These are phyloP conservation scores for Hemistola chrysoprasaria DNA, from an alignment of 2,888 invertebrate species.

Conservation along the genomic window DNA sequence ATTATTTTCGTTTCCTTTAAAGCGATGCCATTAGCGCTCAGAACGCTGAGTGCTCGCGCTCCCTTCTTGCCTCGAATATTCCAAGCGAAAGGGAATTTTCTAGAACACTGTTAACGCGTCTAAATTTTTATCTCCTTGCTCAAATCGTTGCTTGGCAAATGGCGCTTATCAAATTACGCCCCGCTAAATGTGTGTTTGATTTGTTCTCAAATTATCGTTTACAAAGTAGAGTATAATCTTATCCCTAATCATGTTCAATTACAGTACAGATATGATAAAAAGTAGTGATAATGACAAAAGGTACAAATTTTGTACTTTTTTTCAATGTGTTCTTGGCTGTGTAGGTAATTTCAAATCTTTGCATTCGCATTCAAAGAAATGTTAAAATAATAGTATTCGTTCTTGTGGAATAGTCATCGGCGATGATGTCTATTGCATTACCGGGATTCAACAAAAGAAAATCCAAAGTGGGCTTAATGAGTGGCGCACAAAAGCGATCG, in stretches of 20 bases:
- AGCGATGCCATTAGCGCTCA: constrained; percentile 63
- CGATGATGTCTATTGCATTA: constrained; percentile 34
- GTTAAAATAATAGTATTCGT: constrained; percentile 8
- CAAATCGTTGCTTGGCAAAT: constrained; percentile 47
- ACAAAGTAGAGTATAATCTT: constrained; percentile 14
- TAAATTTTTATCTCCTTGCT: constrained; percentile 55
- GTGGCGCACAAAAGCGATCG: constrained; percentile 53
- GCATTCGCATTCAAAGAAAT: constrained; percentile 8
- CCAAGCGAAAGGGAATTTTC: constrained; percentile 51
- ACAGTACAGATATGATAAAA: too few species aligned
- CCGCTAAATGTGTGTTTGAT: constrained; percentile 41
- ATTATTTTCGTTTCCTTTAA: constrained; percentile 74
- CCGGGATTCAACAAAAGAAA: constrained; percentile 45
- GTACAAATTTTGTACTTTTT: too few species aligned
- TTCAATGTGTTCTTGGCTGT: too few species aligned
- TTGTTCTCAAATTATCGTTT: constrained; percentile 37
- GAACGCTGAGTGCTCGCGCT: constrained; percentile 49
- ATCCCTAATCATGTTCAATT: too few species aligned
- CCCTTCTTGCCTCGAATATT: constrained; percentile 55
- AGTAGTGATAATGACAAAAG: too few species aligned
- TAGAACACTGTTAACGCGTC: constrained; percentile 51
- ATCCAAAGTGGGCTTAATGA: constrained; percentile 59
- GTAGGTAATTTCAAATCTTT: constrained; percentile 1
- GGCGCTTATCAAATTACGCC: constrained; percentile 51
- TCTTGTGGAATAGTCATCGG: constrained; percentile 30